A percentile compares a stretch with the other conserved stretches of the same genome.
phyloP scores from a whole-genome alignment of 2,797 vertebrate species.

The Neopelma chrysocephalum region DNA sequence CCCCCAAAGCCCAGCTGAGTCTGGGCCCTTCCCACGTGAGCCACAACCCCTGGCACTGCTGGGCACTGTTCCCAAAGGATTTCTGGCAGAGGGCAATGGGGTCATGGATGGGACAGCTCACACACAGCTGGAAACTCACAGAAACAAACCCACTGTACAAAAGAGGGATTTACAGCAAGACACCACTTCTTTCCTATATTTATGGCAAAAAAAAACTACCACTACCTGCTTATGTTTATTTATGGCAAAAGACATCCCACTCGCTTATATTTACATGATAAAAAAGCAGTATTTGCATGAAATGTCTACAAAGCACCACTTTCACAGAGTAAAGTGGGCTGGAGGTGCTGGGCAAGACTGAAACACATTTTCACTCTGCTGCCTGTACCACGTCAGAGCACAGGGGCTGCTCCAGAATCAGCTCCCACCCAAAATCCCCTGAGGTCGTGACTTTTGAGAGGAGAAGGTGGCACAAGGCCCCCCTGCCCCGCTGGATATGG shows the following conservation, averaged over 20 bases:
- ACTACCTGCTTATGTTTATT: background rate
- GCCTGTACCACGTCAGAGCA: rapidly evolving
- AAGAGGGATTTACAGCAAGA: background rate
- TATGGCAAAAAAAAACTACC: background rate
- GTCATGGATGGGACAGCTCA: too few species aligned
- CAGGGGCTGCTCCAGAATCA: too few species aligned
- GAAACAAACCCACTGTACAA: background rate
- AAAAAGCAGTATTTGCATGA: background rate
- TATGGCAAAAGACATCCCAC: background rate
- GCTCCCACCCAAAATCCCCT: background rate
- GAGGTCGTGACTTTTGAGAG: rapidly evolving
- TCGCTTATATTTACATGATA: background rate
- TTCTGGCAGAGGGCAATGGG: rapidly evolving
- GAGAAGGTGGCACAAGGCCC: background rate
- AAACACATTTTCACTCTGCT: rapidly evolving
- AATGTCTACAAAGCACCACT: background rate
- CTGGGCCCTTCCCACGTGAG: rapidly evolving
- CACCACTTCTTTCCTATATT: too few species aligned
- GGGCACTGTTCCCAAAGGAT: background rate
- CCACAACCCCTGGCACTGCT: rapidly evolving
- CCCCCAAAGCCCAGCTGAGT: background rate
- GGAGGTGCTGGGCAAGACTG: background rate
- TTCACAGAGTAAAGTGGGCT: too few species aligned
- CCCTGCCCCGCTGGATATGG: background rate
- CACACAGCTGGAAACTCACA: background rate